Base-by-base conservation (phyloP, 2,888 invertebrate species). In the Scotopteryx bipunctaria region DNA sequence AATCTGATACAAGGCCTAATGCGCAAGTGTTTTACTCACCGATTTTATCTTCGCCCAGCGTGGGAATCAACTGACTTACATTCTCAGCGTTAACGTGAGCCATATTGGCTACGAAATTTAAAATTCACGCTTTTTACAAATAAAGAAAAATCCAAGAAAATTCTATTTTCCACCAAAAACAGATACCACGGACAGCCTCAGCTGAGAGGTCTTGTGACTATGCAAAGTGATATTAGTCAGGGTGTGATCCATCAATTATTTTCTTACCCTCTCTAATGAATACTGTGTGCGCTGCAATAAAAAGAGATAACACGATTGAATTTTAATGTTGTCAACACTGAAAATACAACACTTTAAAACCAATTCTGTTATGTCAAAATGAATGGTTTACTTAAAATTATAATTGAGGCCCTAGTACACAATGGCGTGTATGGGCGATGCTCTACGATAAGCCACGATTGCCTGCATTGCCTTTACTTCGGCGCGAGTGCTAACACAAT, bases 41-140 rank as follows among this genome's bases (percentile, higher is more conserved):
- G 78, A 95, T 95, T 92, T 96, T 96, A 73, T 96, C 96, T 73
- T 96, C 96, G 67, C 95, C 95, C 76, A 96, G 83, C 66, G 93
- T 91, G 47, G 94, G 94, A 62, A 96, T 94, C 55, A 95, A 93
- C 71, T 94, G 78, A 64, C 78, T 83, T 61, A 88, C 87, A 75
- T 86, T 94, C 72, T 94, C 94, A 63, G 94, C 93, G 75, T 92
- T 91, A 55, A 91, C 73, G 66, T 86, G 81, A 85, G 90, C 88
- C 90, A 91, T 91, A 82, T 81, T 86, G 86, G 86, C 86, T 81
- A 72, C 37, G 67, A 64, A 69, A 63, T 68, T 49, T 61, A 57
- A 67, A 69, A 66, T 61, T 54, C 56, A 62, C 67, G 66, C 61
- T 55, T 64, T 63, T 62, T 67, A 57, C 60, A 67, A 65, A 61